Base-by-base conservation (phyloP, 1,140 invertebrate species). In the Drosophila nasuta region DNA sequence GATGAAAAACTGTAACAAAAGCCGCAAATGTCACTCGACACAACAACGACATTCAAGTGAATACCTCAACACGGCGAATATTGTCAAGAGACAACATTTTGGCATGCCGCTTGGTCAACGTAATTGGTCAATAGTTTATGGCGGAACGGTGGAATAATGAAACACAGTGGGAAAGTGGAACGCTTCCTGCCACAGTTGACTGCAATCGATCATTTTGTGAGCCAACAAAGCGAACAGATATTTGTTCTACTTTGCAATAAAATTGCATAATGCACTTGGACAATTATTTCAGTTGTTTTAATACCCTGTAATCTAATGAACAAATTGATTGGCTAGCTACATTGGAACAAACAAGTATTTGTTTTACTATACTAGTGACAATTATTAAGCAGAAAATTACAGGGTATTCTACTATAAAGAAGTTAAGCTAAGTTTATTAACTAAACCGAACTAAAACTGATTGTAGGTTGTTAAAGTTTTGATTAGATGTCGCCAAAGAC, bases 161-260 rank as follows among this genome's bases (percentile, higher is more conserved):
- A 57, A 41, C 4, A 41, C 10, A 25, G 35, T 15, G 54, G 54
- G 17, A 41, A n/a, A 11, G 35, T 57, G 35, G 17, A 57, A 57
- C 54, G 38, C 10, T 59, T 45, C 35, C 64, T 59, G 46, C 13
- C 51, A 64, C 41, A 64, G 6, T 33, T 15, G 35, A 66, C 52
- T 51, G 52, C 13, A 51, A 69, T 43, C 46, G 38, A 60, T 60
- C 33, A 35, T 30, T 65, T 46, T 46, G 59, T 33, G 25, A 13
- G 49, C 11, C 62, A 71, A 64, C 68, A 65, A 57, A 45, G 51
- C 68, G 45, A 30, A 13, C 43, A 71, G 51, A 43, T 64, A 56
- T 35, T 13, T 68, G 56, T 68, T 74, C 71, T 74, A 68, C 56
- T 74, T n/a, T 60, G 65, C 57, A 54, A 54, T 48, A 60, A 68